Percentiles rank a stretch among this genome's conserved stretches.
Conservation (phyloP, 2,113 vertebrate species). For the Microcebus lehilahytsara region DNA sequence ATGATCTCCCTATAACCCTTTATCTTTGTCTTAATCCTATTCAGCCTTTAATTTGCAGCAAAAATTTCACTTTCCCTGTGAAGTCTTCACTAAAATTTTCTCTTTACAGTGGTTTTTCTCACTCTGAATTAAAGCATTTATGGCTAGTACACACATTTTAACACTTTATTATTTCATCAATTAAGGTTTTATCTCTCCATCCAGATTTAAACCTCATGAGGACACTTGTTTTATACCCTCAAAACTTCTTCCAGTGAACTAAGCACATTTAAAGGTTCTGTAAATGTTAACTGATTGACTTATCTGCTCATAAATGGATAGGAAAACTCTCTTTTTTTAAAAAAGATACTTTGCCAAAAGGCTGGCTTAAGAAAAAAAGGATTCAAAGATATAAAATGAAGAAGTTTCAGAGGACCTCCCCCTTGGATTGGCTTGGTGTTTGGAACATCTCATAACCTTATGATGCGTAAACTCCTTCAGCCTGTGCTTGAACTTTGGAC, state of each 20-base stretch:
- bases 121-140: not conserved
- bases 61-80: not conserved
- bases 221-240: not conserved
- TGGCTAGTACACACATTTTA: not conserved
- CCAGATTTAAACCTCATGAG: not conserved
- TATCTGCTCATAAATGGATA: not conserved
- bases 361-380: constrained; percentile 9
- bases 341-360: not conserved
- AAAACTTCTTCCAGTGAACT: not conserved
- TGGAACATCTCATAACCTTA: not conserved
- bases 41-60: not conserved
- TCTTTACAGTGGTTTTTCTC: not conserved
- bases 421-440: not conserved
- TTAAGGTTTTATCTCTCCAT: constrained; percentile 17
- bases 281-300: constrained; percentile 3
- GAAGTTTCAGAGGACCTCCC: not conserved
- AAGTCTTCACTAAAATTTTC: not conserved
- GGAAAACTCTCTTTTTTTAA: not conserved
- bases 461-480: not conserved
- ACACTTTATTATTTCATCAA: not conserved
- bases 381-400: constrained; percentile 13
- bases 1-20: not conserved
- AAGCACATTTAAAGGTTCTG: not conserved
- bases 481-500: not conserved
- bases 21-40: not conserved